Evolutionary conservation across 2,113 vertebrate genomes (phyloP).

Genomic region (Perca flavescens): DNA sequence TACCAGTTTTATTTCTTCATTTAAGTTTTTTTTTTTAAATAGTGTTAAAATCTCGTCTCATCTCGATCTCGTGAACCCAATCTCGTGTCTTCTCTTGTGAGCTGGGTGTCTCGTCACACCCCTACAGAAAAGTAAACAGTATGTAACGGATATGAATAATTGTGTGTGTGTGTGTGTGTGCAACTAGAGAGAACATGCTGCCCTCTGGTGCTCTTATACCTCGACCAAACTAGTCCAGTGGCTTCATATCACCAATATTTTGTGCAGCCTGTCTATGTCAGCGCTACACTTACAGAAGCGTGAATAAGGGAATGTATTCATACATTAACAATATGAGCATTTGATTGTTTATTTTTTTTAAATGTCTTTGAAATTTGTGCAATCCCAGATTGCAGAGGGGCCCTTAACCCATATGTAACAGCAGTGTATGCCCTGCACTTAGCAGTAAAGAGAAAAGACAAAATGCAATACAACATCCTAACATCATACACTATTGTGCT

Average conservation of each 20-base stretch:
- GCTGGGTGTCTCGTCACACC: too few relatives aligned
- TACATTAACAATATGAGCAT: not conserved
- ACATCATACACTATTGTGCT: conserved; percentile 56
- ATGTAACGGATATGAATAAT: not conserved
- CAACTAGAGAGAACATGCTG: conserved; percentile 34
- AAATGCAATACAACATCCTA: conserved; percentile 46
- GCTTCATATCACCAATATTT: not conserved
- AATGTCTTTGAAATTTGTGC: not conserved
- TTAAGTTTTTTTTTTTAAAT: too few relatives aligned
- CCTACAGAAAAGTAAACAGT: not conserved
- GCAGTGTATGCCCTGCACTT: conserved; percentile 11
- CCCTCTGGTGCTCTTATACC: conserved; percentile 46
- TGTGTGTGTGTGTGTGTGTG: conserved; percentile 2
- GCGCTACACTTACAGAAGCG: not conserved
- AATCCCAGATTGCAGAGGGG: not conserved
- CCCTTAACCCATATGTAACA: not conserved
- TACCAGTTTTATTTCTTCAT: too few relatives aligned
- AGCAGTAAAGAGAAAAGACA: conserved; percentile 40
- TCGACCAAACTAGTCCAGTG: not conserved
- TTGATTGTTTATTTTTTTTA: not conserved
- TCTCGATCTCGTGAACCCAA: too few relatives aligned
- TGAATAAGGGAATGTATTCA: not conserved
- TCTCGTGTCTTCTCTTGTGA: too few relatives aligned
- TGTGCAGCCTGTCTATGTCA: not conserved
- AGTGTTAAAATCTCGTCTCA: too few relatives aligned